A percentile compares a stretch with the other conserved stretches of the same genome.
phyloP scores from a whole-genome alignment of 2,888 invertebrate species.

The Pollenia angustigena region DNA sequence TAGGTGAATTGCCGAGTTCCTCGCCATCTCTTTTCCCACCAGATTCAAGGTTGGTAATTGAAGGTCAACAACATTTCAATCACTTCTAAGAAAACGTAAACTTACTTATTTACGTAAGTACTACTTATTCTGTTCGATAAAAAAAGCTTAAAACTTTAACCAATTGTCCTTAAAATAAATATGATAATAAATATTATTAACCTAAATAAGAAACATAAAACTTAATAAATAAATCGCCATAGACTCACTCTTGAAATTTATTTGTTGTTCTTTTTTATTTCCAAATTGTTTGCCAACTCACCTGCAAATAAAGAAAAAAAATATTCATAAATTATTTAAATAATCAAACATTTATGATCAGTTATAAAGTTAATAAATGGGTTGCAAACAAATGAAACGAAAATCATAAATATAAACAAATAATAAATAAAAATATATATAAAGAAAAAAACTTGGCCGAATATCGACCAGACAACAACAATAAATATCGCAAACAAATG shows the following conservation, averaged over 20 bases:
- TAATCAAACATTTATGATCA: conserved; percentile 57
- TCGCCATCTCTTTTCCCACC: no score
- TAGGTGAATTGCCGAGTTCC: no score
- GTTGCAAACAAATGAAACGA: conserved; percentile 4
- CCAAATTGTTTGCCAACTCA: conserved; percentile 60
- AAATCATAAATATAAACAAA: conserved; percentile 16
- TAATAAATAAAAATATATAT: conserved; percentile 36
- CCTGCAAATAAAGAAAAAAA: conserved; percentile 61
- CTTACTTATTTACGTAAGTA: no score
- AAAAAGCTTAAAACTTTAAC: neutral
- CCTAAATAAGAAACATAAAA: neutral
- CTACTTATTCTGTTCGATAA: no score
- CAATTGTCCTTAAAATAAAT: neutral
- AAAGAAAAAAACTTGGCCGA: conserved; percentile 36
- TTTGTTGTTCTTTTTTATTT: neutral
- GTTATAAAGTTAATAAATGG: conserved; percentile 47
- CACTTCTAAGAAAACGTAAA: no score
- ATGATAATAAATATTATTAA: conserved; percentile 11
- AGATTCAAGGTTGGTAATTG: no score
- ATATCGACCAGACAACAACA: neutral
- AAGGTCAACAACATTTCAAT: no score
- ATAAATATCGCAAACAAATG: conserved; percentile 33
- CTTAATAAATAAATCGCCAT: conserved; percentile 4
- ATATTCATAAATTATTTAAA: conserved; percentile 61
- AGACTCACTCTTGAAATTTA: conserved; percentile 33